phyloP scores from a whole-genome alignment of 2,113 vertebrate species.

The Bambusicola thoracicus region DNA sequence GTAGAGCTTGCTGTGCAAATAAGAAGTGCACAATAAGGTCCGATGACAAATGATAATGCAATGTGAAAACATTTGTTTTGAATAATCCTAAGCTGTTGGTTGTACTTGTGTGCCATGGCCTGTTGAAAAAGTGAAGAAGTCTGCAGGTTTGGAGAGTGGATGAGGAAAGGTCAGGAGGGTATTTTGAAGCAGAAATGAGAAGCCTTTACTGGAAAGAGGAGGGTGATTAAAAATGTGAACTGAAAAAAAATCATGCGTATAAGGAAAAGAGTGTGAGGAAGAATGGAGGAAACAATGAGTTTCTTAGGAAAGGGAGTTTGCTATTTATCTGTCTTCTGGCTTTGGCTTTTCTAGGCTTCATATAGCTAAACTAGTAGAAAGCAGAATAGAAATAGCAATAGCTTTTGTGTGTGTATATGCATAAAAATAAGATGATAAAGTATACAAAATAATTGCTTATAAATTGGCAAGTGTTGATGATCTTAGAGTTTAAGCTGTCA shows the following conservation, averaged over 20 bases:
- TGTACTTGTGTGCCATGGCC: accelerated
- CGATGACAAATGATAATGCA: background rate
- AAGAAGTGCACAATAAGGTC: accelerated
- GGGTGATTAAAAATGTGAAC: background rate
- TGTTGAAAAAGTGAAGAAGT: background rate
- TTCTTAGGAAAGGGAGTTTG: background rate
- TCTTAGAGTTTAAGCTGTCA: background rate
- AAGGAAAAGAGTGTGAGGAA: background rate
- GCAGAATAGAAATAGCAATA: background rate
- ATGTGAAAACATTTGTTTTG: background rate
- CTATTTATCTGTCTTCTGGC: background rate
- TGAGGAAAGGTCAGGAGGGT: background rate
- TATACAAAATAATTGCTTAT: background rate
- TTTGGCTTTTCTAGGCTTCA: background rate
- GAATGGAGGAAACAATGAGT: background rate
- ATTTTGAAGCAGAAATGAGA: background rate
- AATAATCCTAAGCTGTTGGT: background rate
- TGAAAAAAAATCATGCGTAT: background rate
- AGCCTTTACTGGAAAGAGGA: background rate
- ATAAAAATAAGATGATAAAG: background rate
- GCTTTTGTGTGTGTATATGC: background rate
- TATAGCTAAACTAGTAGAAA: background rate
- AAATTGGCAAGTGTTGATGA: background rate
- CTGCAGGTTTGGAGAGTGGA: background rate
- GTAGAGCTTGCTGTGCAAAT: background rate